Conservation (phyloP, 2,888 invertebrate species). For the Alentia gelatinosa region DNA sequence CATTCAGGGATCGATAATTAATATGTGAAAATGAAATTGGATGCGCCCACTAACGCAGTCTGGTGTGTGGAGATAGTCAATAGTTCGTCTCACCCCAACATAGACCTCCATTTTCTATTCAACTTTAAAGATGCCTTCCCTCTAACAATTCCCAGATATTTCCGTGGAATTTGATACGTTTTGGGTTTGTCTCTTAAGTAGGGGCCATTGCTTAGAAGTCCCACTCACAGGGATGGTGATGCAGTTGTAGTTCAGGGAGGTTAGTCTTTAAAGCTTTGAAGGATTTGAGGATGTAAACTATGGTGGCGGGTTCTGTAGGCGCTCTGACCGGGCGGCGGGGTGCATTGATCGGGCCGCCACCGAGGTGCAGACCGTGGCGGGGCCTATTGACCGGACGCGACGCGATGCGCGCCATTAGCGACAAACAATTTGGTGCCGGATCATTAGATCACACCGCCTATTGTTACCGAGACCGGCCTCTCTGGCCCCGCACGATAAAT, state of each 20-base stretch:
- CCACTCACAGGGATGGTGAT: too few species aligned
- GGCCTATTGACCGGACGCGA: slow-evolving; percentile 23
- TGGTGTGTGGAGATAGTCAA: slow-evolving; percentile 11
- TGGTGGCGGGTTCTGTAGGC: background rate
- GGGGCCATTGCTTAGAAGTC: too few species aligned
- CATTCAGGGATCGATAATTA: slow-evolving; percentile 8
- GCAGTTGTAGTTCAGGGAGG: background rate
- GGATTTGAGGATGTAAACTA: background rate
- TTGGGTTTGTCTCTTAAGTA: too few species aligned
- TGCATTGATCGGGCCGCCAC: background rate
- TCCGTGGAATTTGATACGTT: too few species aligned
- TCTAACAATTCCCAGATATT: too few species aligned
- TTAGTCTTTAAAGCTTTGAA: background rate
- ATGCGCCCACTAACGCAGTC: background rate
- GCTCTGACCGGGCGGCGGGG: background rate
- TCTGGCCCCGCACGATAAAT: background rate
- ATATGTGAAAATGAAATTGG: slow-evolving; percentile 45
- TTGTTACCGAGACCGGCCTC: slow-evolving; percentile 13
- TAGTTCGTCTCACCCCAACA: background rate
- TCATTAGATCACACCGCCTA: slow-evolving; percentile 39
- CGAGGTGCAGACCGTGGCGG: background rate
- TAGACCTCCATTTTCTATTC: background rate
- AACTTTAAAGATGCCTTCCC: too few species aligned
- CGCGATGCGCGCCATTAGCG: slow-evolving; percentile 19
- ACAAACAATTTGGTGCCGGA: slow-evolving; percentile 40